Evolutionary conservation across 1,140 invertebrate genomes (phyloP).

Genomic region (Lepidurus couesii): DNA sequence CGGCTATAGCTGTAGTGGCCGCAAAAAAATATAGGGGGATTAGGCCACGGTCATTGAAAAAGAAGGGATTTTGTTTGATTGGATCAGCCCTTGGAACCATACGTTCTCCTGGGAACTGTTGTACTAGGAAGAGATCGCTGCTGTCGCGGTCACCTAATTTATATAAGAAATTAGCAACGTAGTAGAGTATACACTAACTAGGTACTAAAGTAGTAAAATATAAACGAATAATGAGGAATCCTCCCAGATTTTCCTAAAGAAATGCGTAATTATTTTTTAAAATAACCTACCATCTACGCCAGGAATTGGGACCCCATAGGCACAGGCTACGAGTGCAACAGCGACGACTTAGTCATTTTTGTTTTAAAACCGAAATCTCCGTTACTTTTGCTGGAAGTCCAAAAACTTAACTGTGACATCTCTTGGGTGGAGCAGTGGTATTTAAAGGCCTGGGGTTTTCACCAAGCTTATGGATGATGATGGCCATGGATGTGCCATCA

Average conservation of each 20-base stretch:
- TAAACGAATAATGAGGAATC: neutral
- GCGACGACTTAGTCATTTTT: neutral
- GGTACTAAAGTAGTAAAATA: neutral
- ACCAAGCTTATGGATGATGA: neutral
- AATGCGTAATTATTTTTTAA: neutral
- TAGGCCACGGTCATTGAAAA: neutral
- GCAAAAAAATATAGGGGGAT: neutral
- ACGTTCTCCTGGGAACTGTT: neutral
- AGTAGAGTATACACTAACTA: too few relatives aligned
- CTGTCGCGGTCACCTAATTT: neutral
- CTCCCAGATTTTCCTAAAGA: neutral
- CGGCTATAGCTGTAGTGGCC: too few relatives aligned
- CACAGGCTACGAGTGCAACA: neutral
- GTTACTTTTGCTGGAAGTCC: neutral
- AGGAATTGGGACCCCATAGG: neutral
- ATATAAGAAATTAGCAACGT: too few relatives aligned
- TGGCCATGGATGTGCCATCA: neutral
- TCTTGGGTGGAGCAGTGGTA: neutral
- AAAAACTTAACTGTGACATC: neutral
- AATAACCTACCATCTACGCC: neutral
- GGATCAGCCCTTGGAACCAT: neutral
- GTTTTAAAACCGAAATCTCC: neutral
- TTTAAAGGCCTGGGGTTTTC: neutral
- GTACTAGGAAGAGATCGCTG: neutral
- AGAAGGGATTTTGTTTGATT: neutral